Base-by-base conservation (phyloP, 1,140 invertebrate species). In the Leptinotarsa lineolata region DNA sequence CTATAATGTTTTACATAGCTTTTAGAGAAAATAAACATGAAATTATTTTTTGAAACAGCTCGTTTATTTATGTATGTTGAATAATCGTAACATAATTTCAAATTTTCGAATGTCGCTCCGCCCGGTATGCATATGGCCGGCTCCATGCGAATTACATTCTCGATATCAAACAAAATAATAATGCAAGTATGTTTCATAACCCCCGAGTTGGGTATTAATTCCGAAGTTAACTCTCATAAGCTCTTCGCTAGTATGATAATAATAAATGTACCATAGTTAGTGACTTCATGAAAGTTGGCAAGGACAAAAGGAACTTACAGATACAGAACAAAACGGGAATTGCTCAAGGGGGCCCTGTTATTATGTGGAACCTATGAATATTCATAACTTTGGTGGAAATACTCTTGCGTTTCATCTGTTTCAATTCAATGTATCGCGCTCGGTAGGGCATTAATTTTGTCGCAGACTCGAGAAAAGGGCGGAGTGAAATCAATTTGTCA, bases 241-340 rank as follows among this genome's bases (percentile, higher is more conserved):
- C 63, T 65, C 39, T 39, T 22, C 4, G 21, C 16, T n/a, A 21
- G 63, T 65, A 65, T 65, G 39, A 65, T 65, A 65, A 65, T 65
- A 65, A 65, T 65, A 65, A 65, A 65, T 65, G 63, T 65, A 65
- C 63, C 63, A 54, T 24, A 65, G 63, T 65, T 65, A 65, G 63
- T 65, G 63, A 65, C 63, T 65, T 65, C 39, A 65, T 68, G 45
- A 46, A 46, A 68, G 45, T 68, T 68, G 18, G 66, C 66, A 48
- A 68, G 66, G 66, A 68, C 66, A 68, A 68, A 68, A 54, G 66
- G 66, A 68, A 68, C 39, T 68, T 68, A 48, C 66, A 48, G 39
- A 68, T 68, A 68, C 66, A 46, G 45, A 45, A 68, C 66, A 48
- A 68, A 68, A 68, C 66, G 45, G 45, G 66, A 68, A 68, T 46